Percentiles rank a stretch among this genome's conserved stretches.
phyloP scores from a whole-genome alignment of 1,140 invertebrate species.

The Neodiprion lecontei region DNA sequence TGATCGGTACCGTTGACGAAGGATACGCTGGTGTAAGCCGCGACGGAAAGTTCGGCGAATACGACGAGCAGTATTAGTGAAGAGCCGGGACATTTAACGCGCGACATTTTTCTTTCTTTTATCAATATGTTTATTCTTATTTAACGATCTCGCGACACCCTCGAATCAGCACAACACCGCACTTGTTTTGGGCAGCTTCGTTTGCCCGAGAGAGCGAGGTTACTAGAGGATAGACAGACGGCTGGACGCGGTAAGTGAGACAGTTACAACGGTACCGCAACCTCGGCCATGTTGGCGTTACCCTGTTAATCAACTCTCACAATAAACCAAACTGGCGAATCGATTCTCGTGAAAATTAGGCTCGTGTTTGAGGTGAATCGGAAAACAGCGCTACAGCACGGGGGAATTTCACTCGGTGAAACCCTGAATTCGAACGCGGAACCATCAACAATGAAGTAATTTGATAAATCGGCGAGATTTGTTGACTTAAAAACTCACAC shows the following conservation, averaged over 20 bases:
- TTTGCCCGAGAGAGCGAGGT: background rate
- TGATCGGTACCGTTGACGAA: background rate
- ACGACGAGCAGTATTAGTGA: background rate
- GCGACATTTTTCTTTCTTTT: background rate
- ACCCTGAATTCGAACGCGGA: no score
- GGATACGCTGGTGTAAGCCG: background rate
- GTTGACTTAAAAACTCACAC: no score
- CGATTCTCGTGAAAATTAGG: background rate
- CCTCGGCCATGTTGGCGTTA: background rate
- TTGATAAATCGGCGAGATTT: no score
- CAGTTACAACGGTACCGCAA: background rate
- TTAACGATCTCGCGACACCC: background rate
- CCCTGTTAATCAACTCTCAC: background rate
- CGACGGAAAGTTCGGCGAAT: background rate
- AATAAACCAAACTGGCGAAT: background rate
- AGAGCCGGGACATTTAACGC: background rate
- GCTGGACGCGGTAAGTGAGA: background rate
- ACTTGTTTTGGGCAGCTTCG: background rate
- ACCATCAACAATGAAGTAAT: no score
- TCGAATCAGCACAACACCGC: background rate
- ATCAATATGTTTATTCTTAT: background rate
- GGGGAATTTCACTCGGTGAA: no score
- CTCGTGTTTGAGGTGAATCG: no score
- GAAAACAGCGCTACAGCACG: no score
- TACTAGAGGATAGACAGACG: background rate